These are phyloP conservation scores for Tachysurus vachellii DNA, from an alignment of 2,113 vertebrate species.

Conservation along the genomic window DNA sequence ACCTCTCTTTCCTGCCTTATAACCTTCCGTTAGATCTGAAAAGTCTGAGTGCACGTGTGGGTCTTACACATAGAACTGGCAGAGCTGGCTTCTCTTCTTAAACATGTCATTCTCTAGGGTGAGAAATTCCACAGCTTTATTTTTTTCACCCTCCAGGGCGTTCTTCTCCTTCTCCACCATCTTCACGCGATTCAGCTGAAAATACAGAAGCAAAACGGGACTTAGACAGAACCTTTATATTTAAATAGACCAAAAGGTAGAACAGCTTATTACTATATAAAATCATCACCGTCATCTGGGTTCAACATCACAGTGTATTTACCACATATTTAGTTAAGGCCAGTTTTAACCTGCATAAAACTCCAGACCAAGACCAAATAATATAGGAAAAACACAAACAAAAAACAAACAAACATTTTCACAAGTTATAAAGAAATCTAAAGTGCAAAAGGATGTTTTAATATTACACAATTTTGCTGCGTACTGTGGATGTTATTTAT, in stretches of 20 bases:
- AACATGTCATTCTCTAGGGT: conserved; percentile 89
- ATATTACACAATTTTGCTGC: background rate
- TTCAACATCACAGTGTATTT: background rate
- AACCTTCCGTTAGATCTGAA: background rate
- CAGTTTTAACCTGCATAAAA: too few species aligned
- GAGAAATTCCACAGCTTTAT: conserved; percentile 91
- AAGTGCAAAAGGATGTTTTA: background rate
- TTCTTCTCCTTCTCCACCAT: conserved; percentile 97
- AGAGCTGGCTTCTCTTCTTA: conserved; percentile 85
- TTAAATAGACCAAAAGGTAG: background rate
- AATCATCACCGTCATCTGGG: background rate
- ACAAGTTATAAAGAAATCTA: background rate
- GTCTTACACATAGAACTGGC: conserved; percentile 91
- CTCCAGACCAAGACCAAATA: background rate
- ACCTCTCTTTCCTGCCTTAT: too few species aligned
- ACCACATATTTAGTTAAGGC: background rate
- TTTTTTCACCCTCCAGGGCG: conserved; percentile 90
- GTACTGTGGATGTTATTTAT: background rate
- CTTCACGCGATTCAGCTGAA: conserved; percentile 92
- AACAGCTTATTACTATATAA: too few species aligned
- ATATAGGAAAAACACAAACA: background rate
- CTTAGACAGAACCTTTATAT: background rate
- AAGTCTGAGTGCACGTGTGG: background rate
- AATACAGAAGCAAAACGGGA: background rate
- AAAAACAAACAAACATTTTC: background rate